Evolutionary conservation across 2,888 invertebrate genomes (phyloP).

Genomic region (Dendrolimus houi): DNA sequence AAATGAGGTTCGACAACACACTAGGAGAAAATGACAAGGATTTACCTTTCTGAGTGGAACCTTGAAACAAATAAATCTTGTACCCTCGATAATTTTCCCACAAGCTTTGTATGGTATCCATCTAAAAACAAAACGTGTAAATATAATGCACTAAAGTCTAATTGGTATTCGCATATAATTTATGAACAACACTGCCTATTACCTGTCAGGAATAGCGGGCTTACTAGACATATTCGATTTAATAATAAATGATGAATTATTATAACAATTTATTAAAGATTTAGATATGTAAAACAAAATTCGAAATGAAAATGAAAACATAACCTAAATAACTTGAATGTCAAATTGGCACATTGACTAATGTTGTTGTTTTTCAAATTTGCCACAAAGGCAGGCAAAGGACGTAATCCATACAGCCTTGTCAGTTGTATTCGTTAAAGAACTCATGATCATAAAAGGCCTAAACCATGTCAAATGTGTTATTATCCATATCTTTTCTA

Average conservation of each 20-base stretch:
- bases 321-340: background rate
- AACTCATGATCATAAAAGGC: too few species aligned
- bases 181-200: background rate
- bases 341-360: background rate
- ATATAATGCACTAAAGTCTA: background rate
- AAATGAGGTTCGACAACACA: too few species aligned
- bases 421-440: too few species aligned
- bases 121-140: constrained; percentile 44
- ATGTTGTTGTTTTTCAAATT: too few species aligned
- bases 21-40: constrained; percentile 1
- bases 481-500: too few species aligned
- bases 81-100: constrained; percentile 80
- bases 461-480: too few species aligned
- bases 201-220: constrained; percentile 51
- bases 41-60: constrained; percentile 77
- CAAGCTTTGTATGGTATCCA: constrained; percentile 79
- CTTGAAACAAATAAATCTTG: constrained; percentile 85
- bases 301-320: constrained; percentile 1
- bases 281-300: background rate
- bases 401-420: too few species aligned
- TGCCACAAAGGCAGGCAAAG: too few species aligned
- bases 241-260: background rate
- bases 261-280: background rate
- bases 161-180: background rate
- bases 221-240: constrained; percentile 5